phyloP scores from a whole-genome alignment of 2,888 invertebrate genomes.

The Thereva unica region DNA sequence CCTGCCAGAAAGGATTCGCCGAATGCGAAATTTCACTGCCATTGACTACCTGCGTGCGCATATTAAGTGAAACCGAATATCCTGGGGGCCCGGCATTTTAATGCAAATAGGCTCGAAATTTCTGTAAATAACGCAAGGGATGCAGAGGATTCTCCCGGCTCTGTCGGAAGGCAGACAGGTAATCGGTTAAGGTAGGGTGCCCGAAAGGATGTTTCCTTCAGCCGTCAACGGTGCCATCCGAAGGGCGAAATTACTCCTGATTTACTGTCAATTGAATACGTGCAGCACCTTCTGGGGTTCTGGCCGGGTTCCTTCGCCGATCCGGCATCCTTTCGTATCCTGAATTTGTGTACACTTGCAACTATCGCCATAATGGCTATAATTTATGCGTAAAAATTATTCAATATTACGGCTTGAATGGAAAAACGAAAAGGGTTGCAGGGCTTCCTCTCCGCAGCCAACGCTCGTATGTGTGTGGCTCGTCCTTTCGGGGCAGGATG shows the following conservation, averaged over 20 bases:
- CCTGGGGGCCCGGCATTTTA: constrained; percentile 33
- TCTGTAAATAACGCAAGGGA: constrained; percentile 38
- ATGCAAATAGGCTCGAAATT: constrained; percentile 43
- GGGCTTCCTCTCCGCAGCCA: constrained; percentile 11
- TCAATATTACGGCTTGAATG: constrained; percentile 36
- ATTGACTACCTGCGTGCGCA: constrained; percentile 44
- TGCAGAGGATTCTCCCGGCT: constrained; percentile 5
- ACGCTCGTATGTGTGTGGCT: background rate
- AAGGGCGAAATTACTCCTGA: constrained; percentile 39
- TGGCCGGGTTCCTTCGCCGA: constrained; percentile 6
- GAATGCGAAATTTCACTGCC: constrained; percentile 20
- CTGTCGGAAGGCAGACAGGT: constrained; percentile 18
- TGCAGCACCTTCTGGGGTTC: constrained; percentile 12
- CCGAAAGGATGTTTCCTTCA: constrained; percentile 20
- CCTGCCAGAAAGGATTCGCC: constrained; percentile 4
- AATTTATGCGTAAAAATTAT: constrained; percentile 45
- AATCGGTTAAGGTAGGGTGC: constrained; percentile 18
- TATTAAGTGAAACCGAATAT: constrained; percentile 44
- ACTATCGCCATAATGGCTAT: constrained; percentile 40
- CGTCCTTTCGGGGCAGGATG: constrained; percentile 29
- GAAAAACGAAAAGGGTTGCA: constrained; percentile 34
- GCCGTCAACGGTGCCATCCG: constrained; percentile 21
- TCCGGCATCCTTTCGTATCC: background rate
- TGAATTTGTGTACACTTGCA: constrained; percentile 41
- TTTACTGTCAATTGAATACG: constrained; percentile 39